Base-by-base conservation (phyloP, 2,888 invertebrate species). In the Pycnomerus fuliginosus region DNA sequence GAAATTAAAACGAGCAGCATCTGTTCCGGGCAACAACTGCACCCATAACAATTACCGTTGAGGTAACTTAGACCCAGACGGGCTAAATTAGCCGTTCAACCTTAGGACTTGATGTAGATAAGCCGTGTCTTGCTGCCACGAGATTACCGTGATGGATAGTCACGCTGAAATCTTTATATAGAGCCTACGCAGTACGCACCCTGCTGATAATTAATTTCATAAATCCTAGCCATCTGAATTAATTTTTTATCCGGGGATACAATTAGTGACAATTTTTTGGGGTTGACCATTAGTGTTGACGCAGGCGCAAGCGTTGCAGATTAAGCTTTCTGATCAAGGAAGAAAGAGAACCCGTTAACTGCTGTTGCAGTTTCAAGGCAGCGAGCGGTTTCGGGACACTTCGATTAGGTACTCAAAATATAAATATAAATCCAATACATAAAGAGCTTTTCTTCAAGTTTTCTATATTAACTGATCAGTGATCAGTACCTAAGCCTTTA, bases 41-140 rank as follows among this genome's bases (percentile, higher is more conserved):
- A n/a, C 34, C 23, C 44, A 44, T 44, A 44, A 48, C 42, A 44
- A 44, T 48, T 48, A 48, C 38, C 37, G 36, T 41, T 32, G 49
- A 45, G 45, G 37, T 49, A 41, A 49, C 36, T 49, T 45, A 45
- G 27, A 33, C 32, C 37, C 25, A 17, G 40, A 45, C 35, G 25
- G 37, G 32, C 37, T 30, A 45, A 45, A 49, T 49, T 49, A 45
- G 45, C 25, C 40, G 45, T 17, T 38, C 36, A 44, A 22, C 44
- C 28, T 16, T 30, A 23, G 34, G 22, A 8, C 5, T 31, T 30
- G 49, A 41, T 49, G 41, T 27, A 41, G 49, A 49, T 49, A 49
- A 49, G 49, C 31, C 49, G 28, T 39, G 49, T 45, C 37, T 49
- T 43, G 42, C 42, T 17, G 7, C 15, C 25, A 23, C 31, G 5